A percentile compares a stretch with the other conserved stretches of the same genome.
phyloP scores from a whole-genome alignment of 2,888 invertebrate species.

The Pimpla rufipes region DNA sequence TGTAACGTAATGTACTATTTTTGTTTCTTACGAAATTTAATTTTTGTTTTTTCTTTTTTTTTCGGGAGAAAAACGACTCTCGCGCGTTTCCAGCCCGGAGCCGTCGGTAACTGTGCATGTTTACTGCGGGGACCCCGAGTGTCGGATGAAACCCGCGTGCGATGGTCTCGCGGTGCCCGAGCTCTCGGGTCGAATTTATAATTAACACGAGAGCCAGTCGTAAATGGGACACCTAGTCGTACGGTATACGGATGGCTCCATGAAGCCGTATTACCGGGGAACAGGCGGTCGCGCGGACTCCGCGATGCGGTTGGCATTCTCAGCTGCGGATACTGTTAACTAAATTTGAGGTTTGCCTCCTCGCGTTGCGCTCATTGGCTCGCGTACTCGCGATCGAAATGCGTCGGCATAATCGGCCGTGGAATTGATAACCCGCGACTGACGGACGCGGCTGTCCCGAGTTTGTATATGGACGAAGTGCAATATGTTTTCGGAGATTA shows the following conservation, averaged over 20 bases:
- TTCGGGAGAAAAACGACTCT: background rate
- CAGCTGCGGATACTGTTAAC: constrained; percentile 16
- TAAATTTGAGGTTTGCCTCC: constrained; percentile 8
- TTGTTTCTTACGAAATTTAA: background rate
- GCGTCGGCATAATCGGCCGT: too few species aligned
- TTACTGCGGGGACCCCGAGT: constrained; percentile 68
- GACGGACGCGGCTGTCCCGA: too few species aligned
- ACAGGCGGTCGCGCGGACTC: constrained; percentile 5
- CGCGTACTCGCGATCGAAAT: too few species aligned
- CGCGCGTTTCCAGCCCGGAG: background rate
- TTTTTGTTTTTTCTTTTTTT: constrained; percentile 6
- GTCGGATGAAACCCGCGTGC: constrained; percentile 32
- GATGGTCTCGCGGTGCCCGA: constrained; percentile 4
- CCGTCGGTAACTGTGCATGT: constrained; percentile 55
- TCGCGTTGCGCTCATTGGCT: background rate
- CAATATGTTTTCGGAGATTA: too few species aligned
- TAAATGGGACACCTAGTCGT: constrained; percentile 79
- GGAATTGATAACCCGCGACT: too few species aligned
- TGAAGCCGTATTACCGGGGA: constrained; percentile 33
- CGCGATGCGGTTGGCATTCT: constrained; percentile 18
- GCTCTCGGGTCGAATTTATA: constrained; percentile 78
- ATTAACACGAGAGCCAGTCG: constrained; percentile 76
- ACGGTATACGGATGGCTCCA: constrained; percentile 49
- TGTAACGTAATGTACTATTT: background rate
- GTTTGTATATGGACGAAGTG: too few species aligned